These are phyloP conservation scores for Belonocnema kinseyi DNA, from an alignment of 1,140 invertebrate genomes.

Conservation along the genomic window DNA sequence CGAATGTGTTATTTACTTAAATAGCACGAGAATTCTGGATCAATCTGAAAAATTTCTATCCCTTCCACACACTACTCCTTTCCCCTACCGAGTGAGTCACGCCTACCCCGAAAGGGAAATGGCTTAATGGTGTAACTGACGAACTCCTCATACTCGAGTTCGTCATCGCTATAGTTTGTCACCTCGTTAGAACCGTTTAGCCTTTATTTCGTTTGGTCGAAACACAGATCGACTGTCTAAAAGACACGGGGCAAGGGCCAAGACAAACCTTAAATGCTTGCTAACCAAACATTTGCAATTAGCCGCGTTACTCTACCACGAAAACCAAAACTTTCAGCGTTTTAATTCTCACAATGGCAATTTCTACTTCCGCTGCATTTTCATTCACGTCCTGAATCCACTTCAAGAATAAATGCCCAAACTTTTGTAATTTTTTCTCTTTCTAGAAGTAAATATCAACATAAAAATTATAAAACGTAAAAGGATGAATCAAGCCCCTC, in stretches of 20 bases:
- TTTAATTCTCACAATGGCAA: conserved; percentile 64
- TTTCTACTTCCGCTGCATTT: conserved; percentile 45
- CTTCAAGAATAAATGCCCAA: neutral
- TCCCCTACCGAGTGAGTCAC: no score
- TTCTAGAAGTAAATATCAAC: no score
- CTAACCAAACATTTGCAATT: conserved; percentile 76
- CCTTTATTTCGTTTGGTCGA: conserved; percentile 73
- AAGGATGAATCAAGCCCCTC: no score
- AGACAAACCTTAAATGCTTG: conserved; percentile 77
- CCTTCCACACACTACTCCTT: no score
- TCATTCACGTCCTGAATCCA: neutral
- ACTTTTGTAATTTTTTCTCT: no score
- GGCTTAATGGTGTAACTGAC: no score
- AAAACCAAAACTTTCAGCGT: conserved; percentile 62
- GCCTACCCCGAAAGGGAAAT: no score
- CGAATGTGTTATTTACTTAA: no score
- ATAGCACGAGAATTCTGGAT: no score
- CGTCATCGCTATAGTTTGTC: conserved; percentile 54
- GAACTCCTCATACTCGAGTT: neutral
- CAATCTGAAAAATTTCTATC: no score
- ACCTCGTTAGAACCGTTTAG: conserved; percentile 65
- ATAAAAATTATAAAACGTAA: no score
- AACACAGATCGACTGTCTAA: conserved; percentile 76
- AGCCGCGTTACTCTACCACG: conserved; percentile 70
- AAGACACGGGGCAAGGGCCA: conserved; percentile 74